Base-by-base conservation (phyloP, 2,888 invertebrate species). In the Lithodes maja region DNA sequence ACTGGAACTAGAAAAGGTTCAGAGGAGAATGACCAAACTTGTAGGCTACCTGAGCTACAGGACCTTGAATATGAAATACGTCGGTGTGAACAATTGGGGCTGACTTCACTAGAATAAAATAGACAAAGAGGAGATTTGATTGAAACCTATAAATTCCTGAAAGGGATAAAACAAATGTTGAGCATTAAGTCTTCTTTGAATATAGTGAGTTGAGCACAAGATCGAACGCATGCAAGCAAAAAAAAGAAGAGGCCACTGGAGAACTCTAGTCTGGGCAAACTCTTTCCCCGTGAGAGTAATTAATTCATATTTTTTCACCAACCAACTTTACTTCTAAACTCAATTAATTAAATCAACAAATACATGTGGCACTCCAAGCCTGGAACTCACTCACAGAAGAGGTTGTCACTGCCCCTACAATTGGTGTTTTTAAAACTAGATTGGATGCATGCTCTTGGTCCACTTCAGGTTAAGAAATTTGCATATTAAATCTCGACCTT, bases 21-120 rank as follows among this genome's bases (percentile, higher is more conserved):
- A 55, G 55, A 78, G 78, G 33, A 33, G 33, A 33, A 55, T 9
- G 80, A 81, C 81, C 53, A 81, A 52, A n/a, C 55, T 81, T 12
- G 81, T 1, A 33, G 33, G 33, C 33, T 80, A 5, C 55, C 80
- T 33, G 33, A n/a, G n/a, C 33, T 80, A 7, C 5, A 3, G 17
- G 55, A 55, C 5, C 52, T 55, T 5, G 12, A 1, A 3, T 17
- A 80, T n/a, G 55, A 55, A 33, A 55, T 17, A 49, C 33, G 33
- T 33, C 12, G 71, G n/a, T 55, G 33, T 2, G 15, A 17, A 3
- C 54, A 7, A 15, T 3, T 80, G 3, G 55, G 7, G 55, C 55
- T 55, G 1, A 55, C 55, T 17, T 55, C 55, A 1, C 80, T 55
- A 7, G 80, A 80, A 7, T 17, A 79, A n/a, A 54, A 61, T 3